Evolutionary conservation across 64 coral and sea anemone species (phyloP).

Genomic region (Pachyseris speciosa): DNA sequence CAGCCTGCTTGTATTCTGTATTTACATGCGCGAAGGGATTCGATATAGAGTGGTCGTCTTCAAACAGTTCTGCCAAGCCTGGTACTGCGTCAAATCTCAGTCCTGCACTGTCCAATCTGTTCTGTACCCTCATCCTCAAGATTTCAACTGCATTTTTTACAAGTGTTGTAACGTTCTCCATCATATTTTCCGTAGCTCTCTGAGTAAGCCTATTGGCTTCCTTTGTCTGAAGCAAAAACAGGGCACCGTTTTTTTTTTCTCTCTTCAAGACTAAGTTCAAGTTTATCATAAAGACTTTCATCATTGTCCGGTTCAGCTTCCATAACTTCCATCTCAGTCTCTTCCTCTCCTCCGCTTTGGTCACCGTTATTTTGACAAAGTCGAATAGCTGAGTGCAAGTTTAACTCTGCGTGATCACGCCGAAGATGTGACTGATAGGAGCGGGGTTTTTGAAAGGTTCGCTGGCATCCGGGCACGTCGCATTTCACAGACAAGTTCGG

Average conservation of each 20-base stretch:
- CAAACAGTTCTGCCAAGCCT: not conserved
- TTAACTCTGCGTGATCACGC: too few species aligned
- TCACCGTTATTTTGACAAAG: too few species aligned
- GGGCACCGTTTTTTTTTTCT: not conserved
- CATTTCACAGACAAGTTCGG: too few species aligned
- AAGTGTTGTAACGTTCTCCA: not conserved
- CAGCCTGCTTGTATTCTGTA: not conserved
- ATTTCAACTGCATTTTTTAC: constrained; percentile 1
- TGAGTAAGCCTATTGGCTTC: not conserved
- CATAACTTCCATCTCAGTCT: too few species aligned
- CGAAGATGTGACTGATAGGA: too few species aligned
- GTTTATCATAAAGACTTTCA: not conserved
- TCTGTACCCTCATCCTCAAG: not conserved
- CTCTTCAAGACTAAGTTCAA: not conserved
- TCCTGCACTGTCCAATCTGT: not conserved
- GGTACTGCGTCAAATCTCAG: constrained; percentile 9
- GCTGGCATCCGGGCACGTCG: too few species aligned
- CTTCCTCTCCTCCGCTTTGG: too few species aligned
- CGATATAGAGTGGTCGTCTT: not conserved
- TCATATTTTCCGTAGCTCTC: not conserved
- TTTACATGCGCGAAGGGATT: not conserved
- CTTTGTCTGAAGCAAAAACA: not conserved
- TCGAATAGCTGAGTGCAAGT: too few species aligned
- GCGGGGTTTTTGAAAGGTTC: too few species aligned
- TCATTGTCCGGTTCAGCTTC: too few species aligned